Conservation (phyloP, 64 coral and sea anemone species). For the Stichodactyla helianthus region DNA sequence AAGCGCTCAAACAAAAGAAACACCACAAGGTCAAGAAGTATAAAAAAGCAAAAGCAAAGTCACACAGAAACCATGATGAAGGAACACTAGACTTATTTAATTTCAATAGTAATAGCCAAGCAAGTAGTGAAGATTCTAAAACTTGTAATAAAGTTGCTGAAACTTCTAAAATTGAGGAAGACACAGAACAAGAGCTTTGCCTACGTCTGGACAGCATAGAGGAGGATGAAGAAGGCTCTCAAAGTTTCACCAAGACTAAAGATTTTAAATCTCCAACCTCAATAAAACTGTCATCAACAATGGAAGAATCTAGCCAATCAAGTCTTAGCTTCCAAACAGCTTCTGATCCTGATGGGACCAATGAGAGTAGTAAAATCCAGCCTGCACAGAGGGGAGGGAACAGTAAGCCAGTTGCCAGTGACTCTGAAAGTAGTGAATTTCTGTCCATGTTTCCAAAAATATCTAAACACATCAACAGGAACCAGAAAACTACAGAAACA, state of each 20-base stretch:
- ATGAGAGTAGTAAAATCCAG: slow-evolving; percentile 73
- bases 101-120: slow-evolving; percentile 19
- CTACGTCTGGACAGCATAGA: slow-evolving; percentile 56
- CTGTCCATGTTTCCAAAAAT: slow-evolving; percentile 64
- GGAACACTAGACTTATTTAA: slow-evolving; percentile 33
- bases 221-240: slow-evolving; percentile 22
- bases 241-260: slow-evolving; percentile 12
- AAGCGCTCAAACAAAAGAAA: background rate
- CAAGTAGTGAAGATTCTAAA: background rate
- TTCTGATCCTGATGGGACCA: slow-evolving; percentile 74
- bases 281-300: slow-evolving; percentile 20
- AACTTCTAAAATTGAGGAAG: background rate
- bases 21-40: background rate
- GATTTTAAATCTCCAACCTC: slow-evolving; percentile 12
- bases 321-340: slow-evolving; percentile 29
- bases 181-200: slow-evolving; percentile 19
- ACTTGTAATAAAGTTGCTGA: background rate
- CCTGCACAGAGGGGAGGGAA: slow-evolving; percentile 58
- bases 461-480: slow-evolving; percentile 29
- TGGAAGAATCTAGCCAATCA: slow-evolving; percentile 53
- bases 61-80: slow-evolving; percentile 2
- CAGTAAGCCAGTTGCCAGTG: background rate
- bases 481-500: background rate
- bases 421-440: slow-evolving; percentile 44
- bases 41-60: slow-evolving; percentile 1